A percentile compares a stretch with the other conserved stretches of the same genome.
Conservation (phyloP, 2,888 invertebrate genomes). For the Cryptus armator region DNA sequence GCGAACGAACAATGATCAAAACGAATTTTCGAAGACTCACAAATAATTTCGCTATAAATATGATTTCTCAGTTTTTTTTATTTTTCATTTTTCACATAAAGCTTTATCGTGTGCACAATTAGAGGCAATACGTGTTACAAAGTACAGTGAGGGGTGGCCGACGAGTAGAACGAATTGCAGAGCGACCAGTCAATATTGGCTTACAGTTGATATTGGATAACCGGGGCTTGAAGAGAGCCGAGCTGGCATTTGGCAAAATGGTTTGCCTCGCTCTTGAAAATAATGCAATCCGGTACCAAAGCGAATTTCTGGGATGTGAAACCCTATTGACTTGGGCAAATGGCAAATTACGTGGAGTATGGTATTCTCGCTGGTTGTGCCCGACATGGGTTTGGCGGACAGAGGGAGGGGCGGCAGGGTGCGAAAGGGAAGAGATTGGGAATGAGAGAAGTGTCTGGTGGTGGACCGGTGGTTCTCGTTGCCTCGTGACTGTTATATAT, state of each 20-base stretch:
- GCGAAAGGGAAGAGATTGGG: background rate
- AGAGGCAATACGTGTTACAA: background rate
- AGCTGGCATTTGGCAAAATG: conserved; percentile 53
- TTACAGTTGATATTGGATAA: conserved; percentile 53
- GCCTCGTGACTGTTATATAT: conserved; percentile 23
- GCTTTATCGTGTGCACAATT: background rate
- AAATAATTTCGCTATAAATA: background rate
- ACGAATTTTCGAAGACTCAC: too few species aligned
- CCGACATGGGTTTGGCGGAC: background rate
- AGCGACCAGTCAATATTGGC: conserved; percentile 53
- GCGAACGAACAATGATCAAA: too few species aligned
- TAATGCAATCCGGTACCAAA: conserved; percentile 61
- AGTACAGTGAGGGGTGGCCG: background rate
- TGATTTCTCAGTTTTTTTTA: background rate
- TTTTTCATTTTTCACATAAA: background rate
- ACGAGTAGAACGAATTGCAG: background rate
- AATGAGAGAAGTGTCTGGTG: conserved; percentile 38
- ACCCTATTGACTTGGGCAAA: conserved; percentile 69
- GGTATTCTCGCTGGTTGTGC: conserved; percentile 33
- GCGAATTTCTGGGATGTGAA: conserved; percentile 56
- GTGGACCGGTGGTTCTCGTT: conserved; percentile 24
- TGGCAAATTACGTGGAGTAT: conserved; percentile 69
- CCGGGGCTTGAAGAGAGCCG: conserved; percentile 24
- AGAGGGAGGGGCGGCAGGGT: background rate
- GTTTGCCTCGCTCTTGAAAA: conserved; percentile 63